Evolutionary conservation across 2,888 invertebrate species (phyloP).

Genomic region (Drosophila affinis): DNA sequence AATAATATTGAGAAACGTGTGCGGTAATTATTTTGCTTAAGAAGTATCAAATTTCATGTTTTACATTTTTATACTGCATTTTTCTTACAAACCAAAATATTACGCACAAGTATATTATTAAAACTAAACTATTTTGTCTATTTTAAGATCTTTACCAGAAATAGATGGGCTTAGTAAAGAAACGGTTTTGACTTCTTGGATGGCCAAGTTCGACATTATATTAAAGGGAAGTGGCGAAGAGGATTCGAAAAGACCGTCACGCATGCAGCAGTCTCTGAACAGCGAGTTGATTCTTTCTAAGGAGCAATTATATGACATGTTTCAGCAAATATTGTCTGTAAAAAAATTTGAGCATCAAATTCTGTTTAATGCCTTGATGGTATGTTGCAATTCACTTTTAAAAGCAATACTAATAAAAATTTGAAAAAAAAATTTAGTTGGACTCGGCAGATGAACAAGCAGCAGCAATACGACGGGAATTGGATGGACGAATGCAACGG

Average conservation of each 20-base stretch:
- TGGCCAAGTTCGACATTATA: constrained; percentile 99
- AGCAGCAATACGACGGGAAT: constrained; percentile 98
- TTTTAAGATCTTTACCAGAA: constrained; percentile 95
- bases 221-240: constrained; percentile 96
- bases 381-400: constrained; percentile 81
- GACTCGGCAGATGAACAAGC: constrained; percentile 99
- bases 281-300: constrained; percentile 98
- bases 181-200: constrained; percentile 99
- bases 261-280: constrained; percentile 94
- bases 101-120: not conserved
- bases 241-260: constrained; percentile 92
- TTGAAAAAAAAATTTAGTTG: constrained; percentile 88
- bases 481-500: constrained; percentile 98
- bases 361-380: constrained; percentile 98
- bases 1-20: constrained; percentile 99
- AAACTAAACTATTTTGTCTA: not conserved
- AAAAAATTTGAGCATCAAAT: constrained; percentile 99
- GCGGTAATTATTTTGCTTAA: constrained; percentile 85
- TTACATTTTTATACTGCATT: not conserved
- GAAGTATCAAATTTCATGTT: not conserved
- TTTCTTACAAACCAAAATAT: too few species aligned
- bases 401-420: not conserved
- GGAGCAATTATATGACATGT: constrained; percentile 99
- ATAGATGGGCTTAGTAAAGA: constrained; percentile 99
- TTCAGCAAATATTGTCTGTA: constrained; percentile 98